A percentile compares a stretch with the other conserved stretches of the same genome.
These are phyloP conservation scores for Mirza zaza DNA, from an alignment of 2,113 vertebrate genomes.

Conservation along the genomic window DNA sequence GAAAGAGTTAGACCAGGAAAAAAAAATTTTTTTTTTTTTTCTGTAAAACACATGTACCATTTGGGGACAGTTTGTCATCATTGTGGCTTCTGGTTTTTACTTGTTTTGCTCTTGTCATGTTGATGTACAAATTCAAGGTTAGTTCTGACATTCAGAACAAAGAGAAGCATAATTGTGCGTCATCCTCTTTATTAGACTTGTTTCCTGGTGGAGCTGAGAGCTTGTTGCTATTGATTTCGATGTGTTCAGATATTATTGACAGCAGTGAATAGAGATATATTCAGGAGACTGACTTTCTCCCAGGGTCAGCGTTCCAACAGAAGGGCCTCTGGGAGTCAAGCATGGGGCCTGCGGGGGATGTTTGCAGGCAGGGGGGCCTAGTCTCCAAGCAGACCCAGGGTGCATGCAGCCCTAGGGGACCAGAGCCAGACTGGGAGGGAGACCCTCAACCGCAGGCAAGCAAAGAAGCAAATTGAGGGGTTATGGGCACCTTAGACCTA, in stretches of 20 bases:
- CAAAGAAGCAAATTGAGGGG: background rate
- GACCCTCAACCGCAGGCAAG: background rate
- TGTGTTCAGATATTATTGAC: background rate
- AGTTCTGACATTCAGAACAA: slow-evolving; percentile 32
- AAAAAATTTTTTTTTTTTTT: background rate
- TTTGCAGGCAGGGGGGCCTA: background rate
- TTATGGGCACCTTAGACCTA: background rate
- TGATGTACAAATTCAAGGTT: slow-evolving; percentile 56
- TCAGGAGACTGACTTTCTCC: background rate
- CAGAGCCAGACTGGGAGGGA: background rate
- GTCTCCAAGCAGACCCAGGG: background rate
- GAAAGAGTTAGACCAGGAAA: slow-evolving; percentile 55
- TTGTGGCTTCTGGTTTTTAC: slow-evolving; percentile 37
- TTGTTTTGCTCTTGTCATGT: slow-evolving; percentile 32
- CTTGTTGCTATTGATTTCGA: slow-evolving; percentile 15
- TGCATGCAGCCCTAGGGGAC: background rate
- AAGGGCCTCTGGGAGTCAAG: background rate
- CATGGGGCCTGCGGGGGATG: background rate
- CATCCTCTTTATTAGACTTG: slow-evolving; percentile 21
- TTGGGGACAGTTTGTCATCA: slow-evolving; percentile 56
- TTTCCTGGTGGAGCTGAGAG: slow-evolving; percentile 14
- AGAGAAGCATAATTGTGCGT: background rate
- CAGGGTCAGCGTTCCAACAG: background rate
- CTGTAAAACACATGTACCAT: slow-evolving; percentile 25
- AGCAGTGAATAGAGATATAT: background rate